Evolutionary conservation across 2,888 invertebrate species (phyloP), one percentile per base, ranked within the genome.

Genomic region (Silvanus unidentatus): DNA sequence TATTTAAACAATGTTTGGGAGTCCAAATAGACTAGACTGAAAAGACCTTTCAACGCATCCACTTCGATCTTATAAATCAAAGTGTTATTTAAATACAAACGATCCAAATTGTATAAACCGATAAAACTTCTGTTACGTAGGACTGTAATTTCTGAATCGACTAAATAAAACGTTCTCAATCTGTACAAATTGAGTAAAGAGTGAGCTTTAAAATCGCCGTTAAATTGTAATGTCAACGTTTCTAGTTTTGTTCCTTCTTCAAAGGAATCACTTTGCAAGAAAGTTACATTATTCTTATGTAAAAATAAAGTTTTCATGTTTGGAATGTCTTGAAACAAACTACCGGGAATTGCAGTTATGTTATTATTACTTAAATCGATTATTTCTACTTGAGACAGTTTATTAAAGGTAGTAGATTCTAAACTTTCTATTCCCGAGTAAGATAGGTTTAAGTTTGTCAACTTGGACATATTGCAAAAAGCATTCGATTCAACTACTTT

Each of bases 1-100:
- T 9, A 12, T 37, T 37, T 37, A 12, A 37, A 37, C 15, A 37
- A 37, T 4, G 3, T 16, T 37, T 37, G 37, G 13, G 37, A 13
- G 14, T 37, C 37, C 6, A 37, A 16, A 16, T 9, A 15, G 4
- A 11, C 14, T n/a, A 37, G n/a, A 16, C 15, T 37, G 37, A 37
- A 37, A n/a, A 37, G 16, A n/a, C 37, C 37, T 9, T 16, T 9
- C 14, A 37, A 12, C 10, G 37, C 37, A 11, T 37, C n/a, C 9
- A 12, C 9, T 37, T 37, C 5, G 4, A 37, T n/a, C 3, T 37
- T 13, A 12, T 37, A 9, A 9, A 37, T 37, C 4, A 4, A 6
- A 4, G 15, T 15, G 8, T 37, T 13, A 16, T 37, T 13, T 9
- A 37, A 37, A 16, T n/a, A 11, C 16, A 37, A 37, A 16, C 5